A percentile compares a stretch with the other conserved stretches of the same genome.
Conservation (phyloP, 2,797 vertebrate species). For the Muraenolepis orangiensis region DNA sequence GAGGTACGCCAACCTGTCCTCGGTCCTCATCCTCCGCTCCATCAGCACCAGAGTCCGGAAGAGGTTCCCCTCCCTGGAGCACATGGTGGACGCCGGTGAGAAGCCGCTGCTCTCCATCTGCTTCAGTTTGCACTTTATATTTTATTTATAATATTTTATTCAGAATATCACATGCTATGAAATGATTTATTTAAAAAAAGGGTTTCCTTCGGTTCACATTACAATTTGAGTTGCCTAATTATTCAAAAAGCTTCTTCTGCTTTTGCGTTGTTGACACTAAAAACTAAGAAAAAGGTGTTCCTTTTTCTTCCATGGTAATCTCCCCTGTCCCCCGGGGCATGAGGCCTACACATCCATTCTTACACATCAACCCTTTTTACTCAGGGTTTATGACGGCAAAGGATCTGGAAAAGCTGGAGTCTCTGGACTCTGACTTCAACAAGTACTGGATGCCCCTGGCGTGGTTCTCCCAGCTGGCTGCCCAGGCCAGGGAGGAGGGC, state of each 20-base stretch:
- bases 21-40: constrained; percentile 85
- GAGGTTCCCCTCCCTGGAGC: constrained; percentile 82
- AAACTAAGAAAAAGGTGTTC: too few species aligned
- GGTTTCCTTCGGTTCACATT: too few species aligned
- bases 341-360: background rate
- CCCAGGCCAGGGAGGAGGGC: constrained; percentile 79
- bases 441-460: constrained; percentile 92
- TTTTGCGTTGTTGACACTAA: background rate
- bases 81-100: constrained; percentile 84
- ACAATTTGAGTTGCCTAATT: too few species aligned
- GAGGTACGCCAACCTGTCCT: constrained; percentile 84
- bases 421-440: constrained; percentile 86
- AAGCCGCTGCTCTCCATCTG: background rate
- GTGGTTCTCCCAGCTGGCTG: constrained; percentile 87
- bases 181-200: background rate
- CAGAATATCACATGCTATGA: background rate
- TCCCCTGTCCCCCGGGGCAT: background rate
- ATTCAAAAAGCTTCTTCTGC: background rate
- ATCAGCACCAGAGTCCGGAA: constrained; percentile 86
- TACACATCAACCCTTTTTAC: background rate
- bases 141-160: background rate
- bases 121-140: too few species aligned
- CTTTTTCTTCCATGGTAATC: background rate
- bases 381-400: constrained; percentile 84
- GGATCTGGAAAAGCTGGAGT: constrained; percentile 79